Evolutionary conservation across 2,113 vertebrate genomes (phyloP), one percentile per base, ranked within the genome.

Genomic region (Neofelis nebulosa): DNA sequence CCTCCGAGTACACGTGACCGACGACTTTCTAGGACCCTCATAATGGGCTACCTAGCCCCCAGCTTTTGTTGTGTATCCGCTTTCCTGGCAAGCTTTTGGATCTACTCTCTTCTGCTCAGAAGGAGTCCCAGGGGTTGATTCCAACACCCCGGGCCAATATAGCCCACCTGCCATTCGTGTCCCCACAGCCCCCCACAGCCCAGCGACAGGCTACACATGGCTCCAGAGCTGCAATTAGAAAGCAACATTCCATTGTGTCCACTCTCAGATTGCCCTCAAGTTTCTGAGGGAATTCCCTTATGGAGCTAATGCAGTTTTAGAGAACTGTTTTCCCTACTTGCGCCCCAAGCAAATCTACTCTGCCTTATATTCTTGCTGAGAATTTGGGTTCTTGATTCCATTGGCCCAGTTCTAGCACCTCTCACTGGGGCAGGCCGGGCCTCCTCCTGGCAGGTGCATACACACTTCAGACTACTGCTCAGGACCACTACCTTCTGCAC

Each of bases 401-500:
- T 2, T 1, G 14, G 48, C 45, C 66, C 21, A 0, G 23, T 31
- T 27, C 27, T 9, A 73, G 12, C 18, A 50, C n/a, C 18, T 18
- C 27, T 41, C n/a, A 8, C 18, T 50, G 52, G 55, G 50, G 15
- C 87, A 25, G 3, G 3, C 1, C 19, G 12, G 19, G 45, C 23
- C 61, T 65, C 36, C 63, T 61, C 50, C 2, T 13, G 4, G 84
- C 63, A 13, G 10, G 3, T 55, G 12, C 23, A 11, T 52, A 0
- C 31, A 9, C 10, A 5, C 10, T n/a, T 29, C 29, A 5, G 65
- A 52, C 76, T 4, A 1, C 21, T 19, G 57, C 36, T 50, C 1
- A 0, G 9, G 7, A 0, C 3, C 12, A 31, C 7, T 3, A 1
- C 55, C 21, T 7, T 31, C 3, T 2, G 10, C 27, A 5, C 15